Percentiles rank a stretch among this genome's conserved stretches.
phyloP scores from a whole-genome alignment of 2,797 vertebrate species.

The Pangasius larnaudii region DNA sequence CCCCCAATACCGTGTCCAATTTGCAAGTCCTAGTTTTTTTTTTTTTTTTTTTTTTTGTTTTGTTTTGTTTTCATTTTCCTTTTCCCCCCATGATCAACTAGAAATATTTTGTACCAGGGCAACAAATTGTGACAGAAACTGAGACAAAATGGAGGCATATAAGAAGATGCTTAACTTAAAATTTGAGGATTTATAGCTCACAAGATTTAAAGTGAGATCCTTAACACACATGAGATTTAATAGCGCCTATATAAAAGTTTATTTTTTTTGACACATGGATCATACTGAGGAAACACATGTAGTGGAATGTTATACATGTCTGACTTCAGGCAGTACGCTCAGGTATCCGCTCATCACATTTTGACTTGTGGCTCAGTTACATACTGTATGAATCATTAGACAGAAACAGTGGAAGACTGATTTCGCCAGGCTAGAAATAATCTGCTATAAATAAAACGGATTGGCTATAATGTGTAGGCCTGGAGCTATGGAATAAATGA shows the following conservation, averaged over 20 bases:
- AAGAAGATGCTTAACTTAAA: too few relatives aligned
- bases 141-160: background rate
- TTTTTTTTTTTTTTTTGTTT: background rate
- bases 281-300: background rate
- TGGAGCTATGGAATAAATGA: conserved; percentile 37
- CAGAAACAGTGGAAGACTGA: conserved; percentile 16
- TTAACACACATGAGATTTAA: background rate
- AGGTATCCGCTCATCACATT: conserved; percentile 20
- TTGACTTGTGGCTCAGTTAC: background rate
- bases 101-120: background rate
- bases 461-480: conserved; percentile 32
- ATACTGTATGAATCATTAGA: conserved; percentile 27
- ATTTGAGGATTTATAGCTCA: background rate
- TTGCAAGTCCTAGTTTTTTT: background rate
- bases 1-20: background rate
- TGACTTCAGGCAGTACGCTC: conserved; percentile 5
- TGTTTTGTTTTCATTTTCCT: background rate
- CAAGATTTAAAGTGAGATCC: background rate
- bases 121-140: background rate
- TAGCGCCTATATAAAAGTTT: too few relatives aligned
- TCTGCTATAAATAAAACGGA: conserved; percentile 30
- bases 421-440: conserved; percentile 23
- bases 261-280: background rate
- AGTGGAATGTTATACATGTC: background rate
- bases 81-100: background rate